phyloP scores from a whole-genome alignment of 1,140 invertebrate genomes.

The Neoseiulus cucumeris region DNA sequence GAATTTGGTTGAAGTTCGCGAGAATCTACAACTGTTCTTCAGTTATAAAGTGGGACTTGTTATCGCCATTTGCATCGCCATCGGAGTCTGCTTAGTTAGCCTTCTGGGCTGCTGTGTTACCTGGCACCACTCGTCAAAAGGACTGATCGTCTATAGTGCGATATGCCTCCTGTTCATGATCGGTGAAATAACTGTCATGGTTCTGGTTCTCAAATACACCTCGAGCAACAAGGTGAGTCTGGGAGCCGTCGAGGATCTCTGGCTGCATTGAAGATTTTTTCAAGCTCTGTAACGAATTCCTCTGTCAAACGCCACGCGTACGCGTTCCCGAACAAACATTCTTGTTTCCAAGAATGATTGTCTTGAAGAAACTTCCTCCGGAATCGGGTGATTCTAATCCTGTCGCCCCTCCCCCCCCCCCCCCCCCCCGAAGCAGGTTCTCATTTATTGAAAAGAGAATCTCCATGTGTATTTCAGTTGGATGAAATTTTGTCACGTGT shows the following conservation, averaged over 20 bases:
- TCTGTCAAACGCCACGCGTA: too few relatives aligned
- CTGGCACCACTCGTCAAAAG: neutral
- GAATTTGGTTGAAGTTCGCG: neutral
- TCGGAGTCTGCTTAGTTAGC: neutral
- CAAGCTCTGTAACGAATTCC: neutral
- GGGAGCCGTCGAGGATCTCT: neutral
- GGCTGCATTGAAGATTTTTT: neutral
- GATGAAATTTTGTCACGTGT: neutral
- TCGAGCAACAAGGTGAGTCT: neutral
- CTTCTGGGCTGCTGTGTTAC: neutral
- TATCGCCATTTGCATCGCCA: neutral
- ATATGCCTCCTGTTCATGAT: neutral
- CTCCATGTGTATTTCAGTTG: neutral
- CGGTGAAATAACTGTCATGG: neutral
- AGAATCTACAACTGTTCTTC: neutral
- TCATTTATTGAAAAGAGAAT: neutral
- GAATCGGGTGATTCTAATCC: neutral
- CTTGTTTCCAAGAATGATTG: neutral
- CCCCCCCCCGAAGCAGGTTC: neutral
- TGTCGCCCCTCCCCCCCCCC: neutral
- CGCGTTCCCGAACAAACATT: too few relatives aligned
- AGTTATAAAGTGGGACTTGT: neutral
- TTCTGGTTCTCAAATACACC: neutral
- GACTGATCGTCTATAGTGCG: neutral
- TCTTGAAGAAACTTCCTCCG: neutral